phyloP scores from a whole-genome alignment of 1,140 invertebrate genomes.

The Portunus trituberculatus region DNA sequence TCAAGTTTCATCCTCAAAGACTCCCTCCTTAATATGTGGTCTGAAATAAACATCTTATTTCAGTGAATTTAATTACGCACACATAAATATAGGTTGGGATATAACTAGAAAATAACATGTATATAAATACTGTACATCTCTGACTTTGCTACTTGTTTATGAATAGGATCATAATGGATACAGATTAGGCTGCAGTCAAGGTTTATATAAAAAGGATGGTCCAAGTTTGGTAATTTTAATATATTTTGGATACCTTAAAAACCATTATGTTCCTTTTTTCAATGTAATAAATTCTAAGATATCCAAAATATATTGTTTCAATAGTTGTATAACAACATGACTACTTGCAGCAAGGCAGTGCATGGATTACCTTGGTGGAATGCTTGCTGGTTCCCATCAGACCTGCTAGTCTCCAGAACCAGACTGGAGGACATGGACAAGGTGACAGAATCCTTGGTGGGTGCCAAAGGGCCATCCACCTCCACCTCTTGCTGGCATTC shows the following conservation, averaged over 20 bases:
- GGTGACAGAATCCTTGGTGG: neutral
- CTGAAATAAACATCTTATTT: neutral
- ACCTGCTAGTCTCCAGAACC: neutral
- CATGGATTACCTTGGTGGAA: neutral
- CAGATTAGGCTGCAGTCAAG: no score
- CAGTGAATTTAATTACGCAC: neutral
- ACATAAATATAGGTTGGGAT: neutral
- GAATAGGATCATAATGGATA: no score
- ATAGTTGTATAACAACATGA: no score
- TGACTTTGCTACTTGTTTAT: neutral
- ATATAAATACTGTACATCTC: conserved; percentile 24
- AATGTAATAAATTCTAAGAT: no score
- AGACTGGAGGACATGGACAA: conserved; percentile 41
- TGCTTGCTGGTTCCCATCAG: neutral
- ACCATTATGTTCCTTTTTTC: no score
- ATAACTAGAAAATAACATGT: neutral
- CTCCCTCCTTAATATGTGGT: neutral
- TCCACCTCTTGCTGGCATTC: conserved; percentile 40
- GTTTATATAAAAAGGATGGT: no score
- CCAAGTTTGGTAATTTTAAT: no score
- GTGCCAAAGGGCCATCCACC: neutral
- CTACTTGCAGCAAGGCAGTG: no score
- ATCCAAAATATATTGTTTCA: no score
- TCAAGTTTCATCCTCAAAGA: conserved; percentile 46
- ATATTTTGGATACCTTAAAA: no score